Conservation (phyloP, 2,113 vertebrate genomes). For the Nesogale talazaci region DNA sequence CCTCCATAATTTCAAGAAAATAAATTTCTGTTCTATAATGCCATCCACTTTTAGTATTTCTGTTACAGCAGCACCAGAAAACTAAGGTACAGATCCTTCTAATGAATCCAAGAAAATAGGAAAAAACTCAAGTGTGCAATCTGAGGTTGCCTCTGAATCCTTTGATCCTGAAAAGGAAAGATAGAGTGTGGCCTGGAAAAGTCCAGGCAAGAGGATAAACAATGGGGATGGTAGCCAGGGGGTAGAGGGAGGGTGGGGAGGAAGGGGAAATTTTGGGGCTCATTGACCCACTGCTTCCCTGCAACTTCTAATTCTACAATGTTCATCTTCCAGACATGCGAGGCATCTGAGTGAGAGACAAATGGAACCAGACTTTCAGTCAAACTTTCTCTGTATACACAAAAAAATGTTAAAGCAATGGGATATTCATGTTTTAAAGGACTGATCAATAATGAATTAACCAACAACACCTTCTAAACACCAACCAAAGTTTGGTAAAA, state of each 20-base stretch:
- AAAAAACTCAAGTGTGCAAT: neutral
- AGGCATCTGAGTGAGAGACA: neutral
- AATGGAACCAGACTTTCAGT: neutral
- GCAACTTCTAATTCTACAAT: neutral
- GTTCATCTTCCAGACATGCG: neutral
- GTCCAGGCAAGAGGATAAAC: conserved; percentile 4
- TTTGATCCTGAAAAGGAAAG: neutral
- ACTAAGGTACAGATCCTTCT: neutral
- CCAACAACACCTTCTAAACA: conserved; percentile 1
- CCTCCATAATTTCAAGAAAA: neutral
- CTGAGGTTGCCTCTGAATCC: conserved; percentile 14
- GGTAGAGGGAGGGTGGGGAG: too few relatives aligned
- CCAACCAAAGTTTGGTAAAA: neutral
- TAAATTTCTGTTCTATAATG: neutral
- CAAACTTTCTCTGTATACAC: neutral
- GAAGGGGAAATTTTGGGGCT: neutral
- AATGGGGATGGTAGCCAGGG: neutral
- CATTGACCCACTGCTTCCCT: neutral
- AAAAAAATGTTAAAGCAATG: conserved; percentile 10
- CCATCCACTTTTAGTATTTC: neutral
- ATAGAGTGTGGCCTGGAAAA: neutral
- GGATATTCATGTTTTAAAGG: conserved; percentile 28
- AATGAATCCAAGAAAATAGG: neutral
- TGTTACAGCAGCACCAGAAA: neutral
- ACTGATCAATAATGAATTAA: neutral